Percentiles rank a stretch among this genome's conserved stretches.
Conservation (phyloP, 2,888 invertebrate genomes). For the Eudasyphora cyanicolor region DNA sequence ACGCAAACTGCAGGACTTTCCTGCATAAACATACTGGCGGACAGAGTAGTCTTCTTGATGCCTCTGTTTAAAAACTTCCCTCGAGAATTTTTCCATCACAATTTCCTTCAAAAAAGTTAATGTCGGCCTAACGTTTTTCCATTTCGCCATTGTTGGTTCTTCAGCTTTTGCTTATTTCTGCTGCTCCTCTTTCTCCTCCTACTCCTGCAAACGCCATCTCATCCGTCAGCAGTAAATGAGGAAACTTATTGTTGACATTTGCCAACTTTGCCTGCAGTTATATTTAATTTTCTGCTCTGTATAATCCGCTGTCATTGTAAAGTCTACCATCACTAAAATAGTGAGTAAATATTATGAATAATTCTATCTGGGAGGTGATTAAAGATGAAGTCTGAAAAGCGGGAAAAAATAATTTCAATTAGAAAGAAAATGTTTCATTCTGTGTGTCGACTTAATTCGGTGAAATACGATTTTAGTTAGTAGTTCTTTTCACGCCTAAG, state of each 20-base stretch:
- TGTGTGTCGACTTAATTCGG: no score
- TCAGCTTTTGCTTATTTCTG: neutral
- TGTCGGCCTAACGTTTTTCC: no score
- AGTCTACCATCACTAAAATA: conserved; percentile 13
- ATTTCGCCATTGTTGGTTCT: neutral
- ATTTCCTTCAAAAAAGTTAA: no score
- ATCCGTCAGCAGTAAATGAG: conserved; percentile 33
- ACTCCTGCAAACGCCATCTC: neutral
- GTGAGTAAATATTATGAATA: conserved; percentile 9
- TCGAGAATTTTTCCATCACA: no score
- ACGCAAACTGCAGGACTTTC: no score
- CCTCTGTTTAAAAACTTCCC: no score
- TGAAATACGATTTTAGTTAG: no score
- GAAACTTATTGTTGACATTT: conserved; percentile 39
- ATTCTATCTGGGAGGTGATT: neutral
- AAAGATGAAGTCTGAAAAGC: no score
- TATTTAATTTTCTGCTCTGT: neutral
- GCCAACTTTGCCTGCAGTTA: neutral
- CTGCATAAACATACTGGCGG: no score
- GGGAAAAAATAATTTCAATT: neutral
- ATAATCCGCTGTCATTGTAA: neutral
- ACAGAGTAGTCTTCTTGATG: no score
- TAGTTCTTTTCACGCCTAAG: no score
- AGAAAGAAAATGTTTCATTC: no score
- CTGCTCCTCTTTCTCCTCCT: neutral